A percentile compares a stretch with the other conserved stretches of the same genome.
Evolutionary conservation across 2,797 vertebrate genomes (phyloP).

Genomic region (Enteromius afrohamiltoni): DNA sequence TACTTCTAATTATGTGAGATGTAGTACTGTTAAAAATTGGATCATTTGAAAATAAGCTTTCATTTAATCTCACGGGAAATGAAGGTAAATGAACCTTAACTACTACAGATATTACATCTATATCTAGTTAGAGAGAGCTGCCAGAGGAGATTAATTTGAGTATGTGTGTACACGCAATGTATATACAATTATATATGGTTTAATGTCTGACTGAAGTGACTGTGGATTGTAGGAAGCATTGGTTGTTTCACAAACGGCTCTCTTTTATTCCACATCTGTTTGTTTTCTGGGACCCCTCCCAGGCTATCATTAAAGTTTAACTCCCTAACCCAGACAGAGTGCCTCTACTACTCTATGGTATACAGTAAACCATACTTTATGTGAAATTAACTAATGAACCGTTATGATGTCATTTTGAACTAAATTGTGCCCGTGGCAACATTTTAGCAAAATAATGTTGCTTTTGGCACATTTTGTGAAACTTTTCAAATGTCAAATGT

Average conservation of each 20-base stretch:
- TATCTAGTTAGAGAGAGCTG: slow-evolving; percentile 10
- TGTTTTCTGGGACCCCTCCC: slow-evolving; percentile 24
- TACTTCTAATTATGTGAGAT: background rate
- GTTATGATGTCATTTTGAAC: background rate
- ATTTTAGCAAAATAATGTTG: background rate
- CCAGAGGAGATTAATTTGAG: background rate
- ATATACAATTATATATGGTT: background rate
- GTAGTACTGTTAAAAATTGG: background rate
- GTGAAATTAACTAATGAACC: background rate
- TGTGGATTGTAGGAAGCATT: slow-evolving; percentile 28
- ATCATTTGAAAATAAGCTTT: background rate
- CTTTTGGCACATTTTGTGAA: background rate
- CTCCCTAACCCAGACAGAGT: slow-evolving; percentile 43
- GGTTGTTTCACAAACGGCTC: slow-evolving; percentile 3
- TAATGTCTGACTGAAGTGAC: slow-evolving; percentile 4
- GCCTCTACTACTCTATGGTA: slow-evolving; percentile 20
- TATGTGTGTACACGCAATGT: background rate
- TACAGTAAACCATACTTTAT: background rate
- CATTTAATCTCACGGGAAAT: background rate
- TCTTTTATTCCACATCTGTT: slow-evolving; percentile 50
- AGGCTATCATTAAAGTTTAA: slow-evolving; percentile 55
- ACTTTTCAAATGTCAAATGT: background rate
- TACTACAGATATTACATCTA: slow-evolving; percentile 15
- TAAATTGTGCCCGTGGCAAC: background rate
- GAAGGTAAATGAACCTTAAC: background rate